These are phyloP conservation scores for Procambarus clarkii DNA, from an alignment of 1,140 invertebrate species.

Conservation along the genomic window DNA sequence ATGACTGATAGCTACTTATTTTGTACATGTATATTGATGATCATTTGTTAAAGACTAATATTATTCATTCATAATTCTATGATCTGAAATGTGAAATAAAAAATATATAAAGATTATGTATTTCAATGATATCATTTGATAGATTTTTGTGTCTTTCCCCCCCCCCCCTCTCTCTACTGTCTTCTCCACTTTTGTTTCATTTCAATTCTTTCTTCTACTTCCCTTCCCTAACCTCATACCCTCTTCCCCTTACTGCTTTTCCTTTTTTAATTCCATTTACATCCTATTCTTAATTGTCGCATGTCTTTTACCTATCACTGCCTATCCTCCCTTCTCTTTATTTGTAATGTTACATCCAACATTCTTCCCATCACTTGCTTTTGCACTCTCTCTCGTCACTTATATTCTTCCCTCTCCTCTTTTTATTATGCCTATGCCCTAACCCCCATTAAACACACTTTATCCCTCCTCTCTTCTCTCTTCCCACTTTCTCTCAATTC, in stretches of 20 bases:
- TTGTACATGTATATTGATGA: conserved; percentile 34
- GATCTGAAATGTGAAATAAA: conserved; percentile 34
- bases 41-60: conserved; percentile 30
- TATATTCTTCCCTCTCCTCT: no score
- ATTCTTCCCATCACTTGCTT: not conserved
- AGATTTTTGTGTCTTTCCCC: not conserved
- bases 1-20: conserved; percentile 25
- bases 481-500: no score
- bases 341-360: not conserved
- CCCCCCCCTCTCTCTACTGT: no score
- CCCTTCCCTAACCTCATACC: not conserved
- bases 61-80: conserved; percentile 24
- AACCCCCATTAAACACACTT: not conserved
- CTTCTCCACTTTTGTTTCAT: not conserved
- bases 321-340: not conserved
- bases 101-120: not conserved
- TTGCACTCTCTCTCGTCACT: not conserved
- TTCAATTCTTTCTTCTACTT: not conserved
- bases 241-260: not conserved
- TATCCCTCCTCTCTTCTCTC: not conserved
- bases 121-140: not conserved
- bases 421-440: no score
- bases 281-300: not conserved
- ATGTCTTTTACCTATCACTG: not conserved
- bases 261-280: not conserved